Percentiles rank a stretch among this genome's conserved stretches.
Evolutionary conservation across 1,140 invertebrate genomes (phyloP).

Genomic region (Bombus difficillimus): DNA sequence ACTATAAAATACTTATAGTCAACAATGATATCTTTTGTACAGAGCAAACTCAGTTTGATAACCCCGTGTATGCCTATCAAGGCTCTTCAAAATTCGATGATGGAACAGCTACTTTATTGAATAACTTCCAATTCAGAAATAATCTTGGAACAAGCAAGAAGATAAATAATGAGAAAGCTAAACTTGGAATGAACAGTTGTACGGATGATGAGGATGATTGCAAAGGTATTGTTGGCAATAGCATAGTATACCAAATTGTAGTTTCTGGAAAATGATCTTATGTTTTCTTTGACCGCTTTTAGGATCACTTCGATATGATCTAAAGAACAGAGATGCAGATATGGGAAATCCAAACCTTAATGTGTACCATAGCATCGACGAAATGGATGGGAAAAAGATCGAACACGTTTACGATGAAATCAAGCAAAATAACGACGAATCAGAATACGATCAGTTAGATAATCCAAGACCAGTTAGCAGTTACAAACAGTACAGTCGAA

Average conservation of each 20-base stretch:
- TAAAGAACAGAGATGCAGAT: slow-evolving; percentile 93
- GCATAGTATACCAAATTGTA: neutral
- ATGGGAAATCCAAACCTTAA: slow-evolving; percentile 90
- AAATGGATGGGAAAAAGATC: slow-evolving; percentile 86
- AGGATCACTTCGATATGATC: slow-evolving; percentile 80
- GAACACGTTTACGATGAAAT: slow-evolving; percentile 97
- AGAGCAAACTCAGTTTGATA: slow-evolving; percentile 96
- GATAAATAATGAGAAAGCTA: slow-evolving; percentile 75
- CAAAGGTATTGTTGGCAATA: slow-evolving; percentile 78
- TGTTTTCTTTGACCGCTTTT: neutral
- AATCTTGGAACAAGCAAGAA: slow-evolving; percentile 86
- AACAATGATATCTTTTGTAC: slow-evolving; percentile 14
- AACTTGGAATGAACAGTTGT: slow-evolving; percentile 66
- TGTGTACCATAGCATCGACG: slow-evolving; percentile 91
- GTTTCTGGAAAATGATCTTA: neutral
- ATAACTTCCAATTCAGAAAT: slow-evolving; percentile 86
- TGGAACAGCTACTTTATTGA: slow-evolving; percentile 84
- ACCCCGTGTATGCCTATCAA: slow-evolving; percentile 94
- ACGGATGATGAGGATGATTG: slow-evolving; percentile 81
- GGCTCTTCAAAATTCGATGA: slow-evolving; percentile 83
- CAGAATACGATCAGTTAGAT: slow-evolving; percentile 94
- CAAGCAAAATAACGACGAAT: slow-evolving; percentile 90
- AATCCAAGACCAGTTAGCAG: slow-evolving; percentile 89
- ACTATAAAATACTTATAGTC: neutral
- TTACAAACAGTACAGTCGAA: slow-evolving; percentile 91